A percentile compares a stretch with the other conserved stretches of the same genome.
These are phyloP conservation scores for Hyaena hyaena DNA, from an alignment of 2,113 vertebrate species.

Conservation along the genomic window DNA sequence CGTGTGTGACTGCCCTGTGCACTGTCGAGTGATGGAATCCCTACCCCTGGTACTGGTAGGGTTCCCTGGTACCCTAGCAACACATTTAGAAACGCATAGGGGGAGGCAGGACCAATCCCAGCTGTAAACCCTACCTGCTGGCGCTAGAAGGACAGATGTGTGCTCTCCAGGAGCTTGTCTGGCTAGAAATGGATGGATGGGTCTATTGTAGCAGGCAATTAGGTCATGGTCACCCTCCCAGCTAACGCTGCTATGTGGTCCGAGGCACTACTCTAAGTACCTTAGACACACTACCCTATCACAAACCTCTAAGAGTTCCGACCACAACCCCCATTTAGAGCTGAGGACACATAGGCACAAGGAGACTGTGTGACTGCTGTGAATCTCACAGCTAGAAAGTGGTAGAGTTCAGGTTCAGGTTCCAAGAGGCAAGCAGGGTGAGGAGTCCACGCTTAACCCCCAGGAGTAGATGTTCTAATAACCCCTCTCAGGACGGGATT, in stretches of 20 bases:
- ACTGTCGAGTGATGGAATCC: accelerated
- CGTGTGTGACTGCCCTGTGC: accelerated
- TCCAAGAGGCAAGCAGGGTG: too few species aligned
- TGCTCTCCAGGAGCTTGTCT: too few species aligned
- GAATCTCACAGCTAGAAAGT: too few species aligned
- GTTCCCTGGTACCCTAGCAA: too few species aligned
- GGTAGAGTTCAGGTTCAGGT: too few species aligned
- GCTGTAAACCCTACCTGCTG: background rate
- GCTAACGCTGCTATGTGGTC: background rate
- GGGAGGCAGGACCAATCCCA: accelerated
- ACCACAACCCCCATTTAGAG: background rate
- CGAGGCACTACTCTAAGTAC: background rate
- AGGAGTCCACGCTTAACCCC: too few species aligned
- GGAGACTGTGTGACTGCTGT: background rate
- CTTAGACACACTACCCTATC: accelerated
- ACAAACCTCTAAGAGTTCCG: background rate
- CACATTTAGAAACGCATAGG: background rate
- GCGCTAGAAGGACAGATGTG: background rate
- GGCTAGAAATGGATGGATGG: background rate
- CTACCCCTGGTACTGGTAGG: too few species aligned
- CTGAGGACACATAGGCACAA: background rate
- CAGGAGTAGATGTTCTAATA: background rate
- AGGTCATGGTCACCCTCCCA: accelerated
- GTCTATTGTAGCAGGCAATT: background rate
- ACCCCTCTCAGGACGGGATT: too few species aligned